phyloP scores from a whole-genome alignment of 53 echinoderm and acorn worm genomes.

The Glandiceps talaboti region DNA sequence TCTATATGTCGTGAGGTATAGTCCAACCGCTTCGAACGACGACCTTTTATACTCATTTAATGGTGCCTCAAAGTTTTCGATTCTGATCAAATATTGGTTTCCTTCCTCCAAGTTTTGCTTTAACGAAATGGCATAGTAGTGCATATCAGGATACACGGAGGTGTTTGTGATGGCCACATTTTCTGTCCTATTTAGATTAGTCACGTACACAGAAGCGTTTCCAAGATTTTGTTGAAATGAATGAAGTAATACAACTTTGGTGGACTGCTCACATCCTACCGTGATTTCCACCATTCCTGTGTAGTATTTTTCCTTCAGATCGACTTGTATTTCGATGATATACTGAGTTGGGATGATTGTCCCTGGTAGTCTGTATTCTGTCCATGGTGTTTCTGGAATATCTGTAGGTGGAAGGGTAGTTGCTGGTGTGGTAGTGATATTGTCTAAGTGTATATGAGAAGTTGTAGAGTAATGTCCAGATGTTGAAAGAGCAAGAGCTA shows the following conservation, averaged over 20 bases:
- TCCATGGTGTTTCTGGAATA: not conserved
- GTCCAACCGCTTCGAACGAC: not conserved
- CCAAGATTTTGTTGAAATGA: not conserved
- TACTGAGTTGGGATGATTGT: not conserved
- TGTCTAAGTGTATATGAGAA: not conserved
- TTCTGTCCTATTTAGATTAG: not conserved
- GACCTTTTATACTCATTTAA: not conserved
- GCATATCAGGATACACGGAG: not conserved
- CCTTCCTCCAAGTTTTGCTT: not conserved
- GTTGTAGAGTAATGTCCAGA: not conserved
- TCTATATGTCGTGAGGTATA: not conserved
- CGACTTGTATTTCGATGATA: not conserved
- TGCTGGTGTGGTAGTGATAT: not conserved
- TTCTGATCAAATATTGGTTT: not conserved
- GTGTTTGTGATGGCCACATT: not conserved
- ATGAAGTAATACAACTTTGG: not conserved
- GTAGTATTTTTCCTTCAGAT: not conserved
- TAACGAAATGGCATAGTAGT: not conserved
- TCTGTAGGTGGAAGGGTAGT: not conserved
- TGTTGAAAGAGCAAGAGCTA: not conserved
- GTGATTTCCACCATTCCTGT: not conserved
- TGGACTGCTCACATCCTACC: not conserved
- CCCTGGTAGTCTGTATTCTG: not conserved
- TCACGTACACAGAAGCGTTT: not conserved
- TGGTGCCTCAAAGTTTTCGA: not conserved